Evolutionary conservation across 2,888 invertebrate genomes (phyloP), one percentile per base, ranked within the genome.

Genomic region (Myopa tessellatipennis): DNA sequence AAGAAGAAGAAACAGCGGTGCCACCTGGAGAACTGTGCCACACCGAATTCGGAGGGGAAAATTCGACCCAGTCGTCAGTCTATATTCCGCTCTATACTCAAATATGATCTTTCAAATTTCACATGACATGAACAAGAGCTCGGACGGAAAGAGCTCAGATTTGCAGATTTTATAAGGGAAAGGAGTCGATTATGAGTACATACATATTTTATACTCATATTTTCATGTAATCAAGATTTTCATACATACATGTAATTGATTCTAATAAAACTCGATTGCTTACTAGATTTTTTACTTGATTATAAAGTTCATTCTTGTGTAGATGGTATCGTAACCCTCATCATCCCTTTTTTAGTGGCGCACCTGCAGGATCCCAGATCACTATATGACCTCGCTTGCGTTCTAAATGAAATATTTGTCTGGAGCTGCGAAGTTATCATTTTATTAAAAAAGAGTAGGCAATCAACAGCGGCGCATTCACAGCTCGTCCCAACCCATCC

Each of bases 391-490:
- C 55, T 55, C 55, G 55, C n/a, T 14, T 10, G 55, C 55, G 55
- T 55, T 55, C 55, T 5, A 86, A 86, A 87, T 86, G 86, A 86
- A 86, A 86, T 86, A 86, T 86, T 86, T 87, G 86, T 86, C 87
- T 86, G 86, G 84, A 83, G 83, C 83, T 77, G 45, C 82, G 85
- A 86, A 87, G 86, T 87, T 86, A 86, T 87, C 86, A 86, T 87
- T 87, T 87, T 85, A 86, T 87, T 86, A 85, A 83, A 34, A 26
- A 84, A 85, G 85, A 85, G 76, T 76, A 86, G 85, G 84, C 84
- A 87, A 86, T 87, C 86, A 86, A 85, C 84, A 85, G n/a, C 87
- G 86, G 84, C 84, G 86, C 87, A 86, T 86, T 87, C 86, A 85
- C 85, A 85, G 85, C 85, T 85, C 85, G 85, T 68, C 26, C 55